Evolutionary conservation across 2,888 invertebrate species (phyloP), one percentile per base, ranked within the genome.

Genomic region (Limnephilus rhombicus): DNA sequence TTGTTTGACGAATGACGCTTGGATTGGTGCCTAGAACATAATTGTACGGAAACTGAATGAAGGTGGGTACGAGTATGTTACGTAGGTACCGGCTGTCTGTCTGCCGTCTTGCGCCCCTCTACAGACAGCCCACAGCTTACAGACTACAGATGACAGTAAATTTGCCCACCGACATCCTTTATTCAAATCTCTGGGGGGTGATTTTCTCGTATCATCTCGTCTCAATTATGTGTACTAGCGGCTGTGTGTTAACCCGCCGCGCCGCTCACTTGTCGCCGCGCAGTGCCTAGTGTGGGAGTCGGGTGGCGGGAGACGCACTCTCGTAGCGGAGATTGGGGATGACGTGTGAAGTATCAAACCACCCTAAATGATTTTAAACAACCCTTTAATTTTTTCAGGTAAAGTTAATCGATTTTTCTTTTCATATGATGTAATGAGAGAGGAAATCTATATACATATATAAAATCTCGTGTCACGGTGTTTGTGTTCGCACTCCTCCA

Each of bases 151-250:
- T 89, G 92, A 80, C 80, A 87, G 93, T 93, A 92, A 92, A 92
- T 92, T 92, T 91, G 90, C 90, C 80, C 90, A 83, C 92, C 91
- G 91, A 91, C 92, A 91, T 91, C 90, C 93, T 92, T 93, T 93
- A 93, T 93, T 92, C 93, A 92, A 92, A 92, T 93, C 85, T 85
- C 53, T 37, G 13, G 92, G 90, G 91, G 92, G 91, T 85, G 91
- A 91, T 91, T 90, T 91, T 93, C 93, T 92, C 93, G 92, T 92
- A 93, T 93, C 93, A 93, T 93, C 93, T 92, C 93, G 91, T 90
- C 91, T 93, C 92, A 93, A 93, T 93, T 93, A 93, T 93, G 92
- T 92, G 91, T 88, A 83, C 91, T 34, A 31, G 80, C 91, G 53
- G 86, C 9, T 68, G 24, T 68, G 68, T 24, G 68, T 68, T 68